Evolutionary conservation across 2,888 invertebrate genomes (phyloP).

Genomic region (Himalopsyche kuldschensis): DNA sequence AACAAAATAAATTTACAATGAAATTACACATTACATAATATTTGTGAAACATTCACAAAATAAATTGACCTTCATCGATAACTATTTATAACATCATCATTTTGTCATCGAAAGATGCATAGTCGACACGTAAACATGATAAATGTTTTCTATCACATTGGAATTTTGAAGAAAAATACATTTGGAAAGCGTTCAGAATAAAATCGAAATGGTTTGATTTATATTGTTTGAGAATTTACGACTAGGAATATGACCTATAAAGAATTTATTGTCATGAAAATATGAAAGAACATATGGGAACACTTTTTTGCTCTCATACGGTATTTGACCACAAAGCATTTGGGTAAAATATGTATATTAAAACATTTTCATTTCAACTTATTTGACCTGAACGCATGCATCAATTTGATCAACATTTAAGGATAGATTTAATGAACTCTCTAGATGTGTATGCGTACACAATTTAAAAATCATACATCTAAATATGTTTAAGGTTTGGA

Average conservation of each 20-base stretch:
- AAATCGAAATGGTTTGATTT: constrained; percentile 36
- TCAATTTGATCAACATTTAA: no score
- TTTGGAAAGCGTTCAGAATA: constrained; percentile 22
- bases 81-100: neutral
- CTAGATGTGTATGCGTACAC: no score
- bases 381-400: neutral
- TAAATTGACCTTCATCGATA: no score
- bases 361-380: neutral
- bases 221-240: constrained; percentile 32
- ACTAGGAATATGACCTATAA: constrained; percentile 20
- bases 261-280: constrained; percentile 7
- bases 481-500: no score
- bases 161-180: constrained; percentile 23
- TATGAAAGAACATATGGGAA: neutral
- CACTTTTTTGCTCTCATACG: neutral
- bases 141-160: constrained; percentile 21
- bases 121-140: constrained; percentile 27
- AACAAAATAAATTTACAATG: no score
- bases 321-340: neutral
- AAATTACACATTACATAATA: no score
- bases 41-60: no score
- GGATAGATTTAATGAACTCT: no score
- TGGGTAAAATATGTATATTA: neutral
- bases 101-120: constrained; percentile 24
- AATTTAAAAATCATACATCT: no score